Base-by-base conservation (phyloP, 2,797 vertebrate species). In the Aulostomus chinensis region DNA sequence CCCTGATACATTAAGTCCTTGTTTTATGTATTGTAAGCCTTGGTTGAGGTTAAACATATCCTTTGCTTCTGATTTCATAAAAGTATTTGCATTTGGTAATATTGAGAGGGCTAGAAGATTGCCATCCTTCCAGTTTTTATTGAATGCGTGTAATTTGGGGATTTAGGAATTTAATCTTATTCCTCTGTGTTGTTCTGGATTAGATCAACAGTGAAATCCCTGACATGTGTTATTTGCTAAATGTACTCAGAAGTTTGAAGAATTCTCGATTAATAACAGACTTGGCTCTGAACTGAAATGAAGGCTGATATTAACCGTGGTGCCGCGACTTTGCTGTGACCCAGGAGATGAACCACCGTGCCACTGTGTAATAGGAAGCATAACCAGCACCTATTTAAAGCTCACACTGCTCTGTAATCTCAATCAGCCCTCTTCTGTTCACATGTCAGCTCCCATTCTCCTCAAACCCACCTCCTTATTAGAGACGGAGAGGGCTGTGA, bases 341-440 rank as follows among this genome's bases (percentile, higher is more conserved):
- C 65, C 33, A 31, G 46, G 33, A 49, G 43, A 48, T 22, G 30
- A 56, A 38, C 53, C 25, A 24, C 37, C 25, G 30, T 39, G 57
- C 35, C 21, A n/a, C 54, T 61, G 28, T 48, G 25, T 61, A 74
- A 56, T 18, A 49, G 48, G 54, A 33, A 39, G 25, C 58, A 50
- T 65, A 76, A 65, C 50, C 74, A 67, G 66, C 72, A 65, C 42
- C 75, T 76, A 65, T 79, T 68, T 69, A 76, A 71, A 81, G 78
- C 68, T 46, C 43, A 49, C 29, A 10, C 58, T 56, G 55, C 59
- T 35, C 71, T 68, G 61, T 63, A 78, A 78, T 85, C 73, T 76
- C 78, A 69, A 76, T 74, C 82, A 76, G 48, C 53, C 47, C 64
- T 80, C 68, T 25, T 60, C 74, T 79, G 71, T 68, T 79, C 61